Conservation (phyloP, 2,888 invertebrate species). For the Cosmia trapezina region DNA sequence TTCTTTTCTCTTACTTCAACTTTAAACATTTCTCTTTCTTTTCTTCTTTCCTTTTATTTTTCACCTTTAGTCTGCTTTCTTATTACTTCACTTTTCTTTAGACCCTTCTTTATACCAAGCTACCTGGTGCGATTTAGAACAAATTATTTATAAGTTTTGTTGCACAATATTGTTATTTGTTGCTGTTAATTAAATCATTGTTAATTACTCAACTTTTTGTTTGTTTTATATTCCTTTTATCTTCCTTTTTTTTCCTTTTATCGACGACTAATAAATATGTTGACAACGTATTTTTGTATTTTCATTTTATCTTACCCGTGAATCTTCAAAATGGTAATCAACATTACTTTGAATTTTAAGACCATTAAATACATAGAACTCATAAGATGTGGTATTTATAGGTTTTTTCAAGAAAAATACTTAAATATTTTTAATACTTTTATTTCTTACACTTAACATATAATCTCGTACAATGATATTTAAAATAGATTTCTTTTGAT, state of each 20-base stretch:
- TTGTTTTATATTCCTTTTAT: conserved; percentile 67
- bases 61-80: background rate
- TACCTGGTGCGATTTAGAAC: conserved; percentile 81
- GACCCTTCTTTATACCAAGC: conserved; percentile 58
- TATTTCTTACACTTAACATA: conserved; percentile 88
- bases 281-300: conserved; percentile 27
- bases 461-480: conserved; percentile 88
- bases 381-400: background rate
- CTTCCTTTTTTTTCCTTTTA: no score
- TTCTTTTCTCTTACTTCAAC: background rate
- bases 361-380: background rate
- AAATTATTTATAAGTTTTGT: conserved; percentile 65
- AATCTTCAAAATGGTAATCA: background rate
- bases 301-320: conserved; percentile 13
- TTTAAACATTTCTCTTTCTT: background rate
- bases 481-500: conserved; percentile 89
- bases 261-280: conserved; percentile 43
- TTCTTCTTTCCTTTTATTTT: background rate
- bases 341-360: background rate
- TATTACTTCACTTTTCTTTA: conserved; percentile 1
- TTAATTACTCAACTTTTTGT: conserved; percentile 64
- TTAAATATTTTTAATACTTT: conserved; percentile 71
- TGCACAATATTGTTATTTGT: conserved; percentile 74
- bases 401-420: background rate
- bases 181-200: conserved; percentile 75